These are phyloP conservation scores for Cyclina sinensis DNA, from an alignment of 1,140 invertebrate species.

Conservation along the genomic window DNA sequence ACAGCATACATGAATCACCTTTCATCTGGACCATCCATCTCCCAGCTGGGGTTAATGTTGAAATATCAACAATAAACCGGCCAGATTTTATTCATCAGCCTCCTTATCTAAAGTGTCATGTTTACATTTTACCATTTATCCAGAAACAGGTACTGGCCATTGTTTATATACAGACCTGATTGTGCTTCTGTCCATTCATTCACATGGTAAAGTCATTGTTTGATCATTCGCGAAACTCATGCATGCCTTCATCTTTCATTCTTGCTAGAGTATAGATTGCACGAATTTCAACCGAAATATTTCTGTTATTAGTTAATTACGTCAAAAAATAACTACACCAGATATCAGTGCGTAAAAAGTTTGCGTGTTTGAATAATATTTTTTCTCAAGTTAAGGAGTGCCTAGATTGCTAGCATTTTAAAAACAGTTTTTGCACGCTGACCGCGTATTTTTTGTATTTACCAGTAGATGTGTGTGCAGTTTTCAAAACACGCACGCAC, in stretches of 20 bases:
- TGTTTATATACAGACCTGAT: no score
- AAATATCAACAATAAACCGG: constrained; percentile 13
- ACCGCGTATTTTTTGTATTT: no score
- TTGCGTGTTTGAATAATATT: no score
- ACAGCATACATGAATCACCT: not conserved
- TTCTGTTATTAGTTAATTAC: not conserved
- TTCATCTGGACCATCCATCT: not conserved
- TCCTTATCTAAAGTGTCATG: not conserved
- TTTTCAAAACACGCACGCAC: no score
- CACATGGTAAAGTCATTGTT: not conserved
- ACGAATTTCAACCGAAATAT: not conserved
- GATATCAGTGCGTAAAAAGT: no score
- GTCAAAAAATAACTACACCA: no score
- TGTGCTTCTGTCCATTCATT: not conserved
- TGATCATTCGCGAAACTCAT: not conserved
- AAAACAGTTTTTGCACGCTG: no score
- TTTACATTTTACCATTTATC: not conserved
- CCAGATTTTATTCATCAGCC: constrained; percentile 7
- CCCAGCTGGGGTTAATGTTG: constrained; percentile 18
- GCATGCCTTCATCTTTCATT: not conserved
- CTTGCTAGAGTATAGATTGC: not conserved
- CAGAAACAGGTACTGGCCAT: not conserved
- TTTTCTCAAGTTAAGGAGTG: no score
- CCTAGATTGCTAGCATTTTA: no score
- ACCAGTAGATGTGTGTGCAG: no score